Evolutionary conservation across 2,888 invertebrate species (phyloP).

Genomic region (Venusia cambrica): DNA sequence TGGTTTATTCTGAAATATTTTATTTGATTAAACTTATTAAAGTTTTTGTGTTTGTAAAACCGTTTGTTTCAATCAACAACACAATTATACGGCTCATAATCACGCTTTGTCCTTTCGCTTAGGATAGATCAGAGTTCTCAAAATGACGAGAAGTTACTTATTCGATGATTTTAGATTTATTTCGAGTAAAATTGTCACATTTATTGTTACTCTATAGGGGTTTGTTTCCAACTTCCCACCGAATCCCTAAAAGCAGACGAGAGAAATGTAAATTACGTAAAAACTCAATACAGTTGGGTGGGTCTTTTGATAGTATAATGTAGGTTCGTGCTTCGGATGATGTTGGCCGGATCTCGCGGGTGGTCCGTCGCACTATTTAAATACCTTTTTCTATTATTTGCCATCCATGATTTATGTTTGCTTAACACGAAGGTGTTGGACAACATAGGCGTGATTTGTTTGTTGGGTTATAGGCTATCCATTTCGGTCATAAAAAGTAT

Average conservation of each 20-base stretch:
- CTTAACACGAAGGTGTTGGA: conserved; percentile 71
- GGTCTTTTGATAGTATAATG: conserved; percentile 72
- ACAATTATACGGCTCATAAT: too few species aligned
- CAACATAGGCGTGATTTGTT: conserved; percentile 70
- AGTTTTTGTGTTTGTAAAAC: too few species aligned
- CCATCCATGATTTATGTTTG: conserved; percentile 72
- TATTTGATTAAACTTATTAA: too few species aligned
- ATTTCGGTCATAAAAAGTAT: conserved; percentile 41
- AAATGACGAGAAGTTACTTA: too few species aligned
- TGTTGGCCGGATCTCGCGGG: conserved; percentile 62
- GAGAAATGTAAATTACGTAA: conserved; percentile 72
- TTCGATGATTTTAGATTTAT: too few species aligned
- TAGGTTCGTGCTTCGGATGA: conserved; percentile 60
- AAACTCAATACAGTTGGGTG: conserved; percentile 61
- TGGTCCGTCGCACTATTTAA: conserved; percentile 72
- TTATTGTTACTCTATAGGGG: too few species aligned
- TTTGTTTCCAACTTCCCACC: too few species aligned
- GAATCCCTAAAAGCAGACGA: conserved; percentile 44
- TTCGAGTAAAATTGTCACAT: too few species aligned
- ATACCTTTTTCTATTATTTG: conserved; percentile 74
- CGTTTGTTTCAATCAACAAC: too few species aligned
- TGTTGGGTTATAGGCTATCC: conserved; percentile 66
- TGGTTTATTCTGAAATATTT: too few species aligned
- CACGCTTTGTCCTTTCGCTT: too few species aligned
- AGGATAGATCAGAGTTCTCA: too few species aligned